Evolutionary conservation across 92 coral and sea anemone genomes (phyloP).

Genomic region (Porites cylindrica): DNA sequence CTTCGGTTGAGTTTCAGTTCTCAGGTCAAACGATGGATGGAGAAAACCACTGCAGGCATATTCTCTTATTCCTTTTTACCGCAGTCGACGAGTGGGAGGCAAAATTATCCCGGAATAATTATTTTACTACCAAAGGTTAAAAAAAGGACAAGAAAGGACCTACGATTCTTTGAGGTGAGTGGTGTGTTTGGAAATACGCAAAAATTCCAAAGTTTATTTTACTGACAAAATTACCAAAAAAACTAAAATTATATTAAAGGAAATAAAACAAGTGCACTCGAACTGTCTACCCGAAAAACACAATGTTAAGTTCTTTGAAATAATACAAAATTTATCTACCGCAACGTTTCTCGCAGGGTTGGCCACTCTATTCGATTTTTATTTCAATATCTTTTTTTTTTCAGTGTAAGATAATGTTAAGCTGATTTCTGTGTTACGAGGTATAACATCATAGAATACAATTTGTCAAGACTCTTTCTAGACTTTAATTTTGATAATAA

Average conservation of each 20-base stretch:
- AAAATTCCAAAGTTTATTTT: background rate
- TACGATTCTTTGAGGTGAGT: background rate
- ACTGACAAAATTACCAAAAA: background rate
- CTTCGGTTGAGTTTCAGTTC: background rate
- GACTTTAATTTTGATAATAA: background rate
- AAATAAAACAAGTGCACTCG: background rate
- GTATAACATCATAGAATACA: too few relatives aligned
- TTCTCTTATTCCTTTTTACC: background rate
- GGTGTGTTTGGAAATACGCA: background rate
- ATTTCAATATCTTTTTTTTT: background rate
- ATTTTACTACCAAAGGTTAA: too few relatives aligned
- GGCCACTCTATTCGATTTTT: background rate
- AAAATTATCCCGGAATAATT: too few relatives aligned
- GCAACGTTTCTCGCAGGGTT: background rate
- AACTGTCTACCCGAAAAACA: background rate
- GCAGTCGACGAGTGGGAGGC: background rate
- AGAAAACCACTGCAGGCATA: background rate
- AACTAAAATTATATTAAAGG: background rate
- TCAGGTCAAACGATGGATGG: background rate
- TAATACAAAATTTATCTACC: background rate
- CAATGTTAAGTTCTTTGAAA: background rate
- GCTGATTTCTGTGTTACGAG: background rate
- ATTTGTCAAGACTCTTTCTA: background rate
- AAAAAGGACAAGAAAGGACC: too few relatives aligned
- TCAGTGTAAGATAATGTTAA: too few relatives aligned